phyloP scores from a whole-genome alignment of 1,140 invertebrate genomes.

The Spodoptera litura region DNA sequence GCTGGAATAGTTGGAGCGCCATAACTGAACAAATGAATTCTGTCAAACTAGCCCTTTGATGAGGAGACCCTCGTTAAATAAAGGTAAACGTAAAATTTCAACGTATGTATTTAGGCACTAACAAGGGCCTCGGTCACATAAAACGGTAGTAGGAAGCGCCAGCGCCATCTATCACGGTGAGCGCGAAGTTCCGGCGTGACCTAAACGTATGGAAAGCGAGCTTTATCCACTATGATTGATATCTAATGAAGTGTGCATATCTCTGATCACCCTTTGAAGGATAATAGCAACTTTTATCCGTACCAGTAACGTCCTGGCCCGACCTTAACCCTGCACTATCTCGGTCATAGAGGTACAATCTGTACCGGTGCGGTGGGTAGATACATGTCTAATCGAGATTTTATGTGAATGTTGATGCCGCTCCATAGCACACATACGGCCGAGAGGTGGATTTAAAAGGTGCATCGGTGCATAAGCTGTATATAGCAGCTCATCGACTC shows the following conservation, averaged over 20 bases:
- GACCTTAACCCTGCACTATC: background rate
- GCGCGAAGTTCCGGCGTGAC: constrained; percentile 14
- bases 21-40: background rate
- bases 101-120: background rate
- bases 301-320: background rate
- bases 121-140: background rate
- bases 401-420: constrained; percentile 24
- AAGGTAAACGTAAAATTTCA: background rate
- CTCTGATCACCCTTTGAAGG: constrained; percentile 12
- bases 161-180: constrained; percentile 34
- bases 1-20: background rate
- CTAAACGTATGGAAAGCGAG: constrained; percentile 13
- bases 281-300: constrained; percentile 13
- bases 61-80: background rate
- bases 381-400: background rate
- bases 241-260: constrained; percentile 25
- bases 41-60: background rate
- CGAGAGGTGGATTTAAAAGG: constrained; percentile 30
- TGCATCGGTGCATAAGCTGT: constrained; percentile 35
- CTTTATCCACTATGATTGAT: constrained; percentile 42
- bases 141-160: background rate
- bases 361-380: background rate
- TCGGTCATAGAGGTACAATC: background rate
- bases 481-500: constrained; percentile 25
- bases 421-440: background rate